These are phyloP conservation scores for Mustela nigripes DNA, from an alignment of 2,113 vertebrate genomes.

Conservation along the genomic window DNA sequence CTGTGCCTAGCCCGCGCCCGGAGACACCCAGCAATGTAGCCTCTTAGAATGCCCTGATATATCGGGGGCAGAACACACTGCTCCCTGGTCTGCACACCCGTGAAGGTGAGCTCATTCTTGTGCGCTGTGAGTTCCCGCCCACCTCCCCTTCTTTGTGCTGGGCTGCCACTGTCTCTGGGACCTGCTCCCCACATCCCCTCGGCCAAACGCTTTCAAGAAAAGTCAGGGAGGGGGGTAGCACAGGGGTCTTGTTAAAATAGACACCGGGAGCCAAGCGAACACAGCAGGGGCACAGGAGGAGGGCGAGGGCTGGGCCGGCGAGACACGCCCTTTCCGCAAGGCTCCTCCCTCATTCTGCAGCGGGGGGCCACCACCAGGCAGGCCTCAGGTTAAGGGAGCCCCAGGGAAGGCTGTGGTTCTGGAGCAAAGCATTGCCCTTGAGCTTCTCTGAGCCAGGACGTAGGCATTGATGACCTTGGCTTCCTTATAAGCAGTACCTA, in stretches of 20 bases:
- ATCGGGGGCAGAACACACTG: background rate
- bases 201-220: background rate
- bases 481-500: background rate
- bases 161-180: background rate
- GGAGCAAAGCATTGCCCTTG: background rate
- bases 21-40: conserved; percentile 57
- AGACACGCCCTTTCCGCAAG: background rate
- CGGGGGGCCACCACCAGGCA: background rate
- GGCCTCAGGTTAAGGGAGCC: fast-evolving
- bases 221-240: background rate
- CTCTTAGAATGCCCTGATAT: background rate
- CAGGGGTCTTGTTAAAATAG: background rate
- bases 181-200: background rate
- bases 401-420: no score
- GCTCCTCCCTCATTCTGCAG: background rate
- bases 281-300: background rate
- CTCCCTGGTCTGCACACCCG: fast-evolving
- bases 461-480: no score
- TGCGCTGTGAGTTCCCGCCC: background rate
- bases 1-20: conserved; percentile 65
- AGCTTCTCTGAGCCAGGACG: background rate
- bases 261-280: no score
- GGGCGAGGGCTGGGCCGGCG: no score
- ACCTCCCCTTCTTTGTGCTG: no score
- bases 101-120: background rate